A percentile compares a stretch with the other conserved stretches of the same genome.
Conservation (phyloP, 2,113 vertebrate genomes). For the Fulmarus glacialis region DNA sequence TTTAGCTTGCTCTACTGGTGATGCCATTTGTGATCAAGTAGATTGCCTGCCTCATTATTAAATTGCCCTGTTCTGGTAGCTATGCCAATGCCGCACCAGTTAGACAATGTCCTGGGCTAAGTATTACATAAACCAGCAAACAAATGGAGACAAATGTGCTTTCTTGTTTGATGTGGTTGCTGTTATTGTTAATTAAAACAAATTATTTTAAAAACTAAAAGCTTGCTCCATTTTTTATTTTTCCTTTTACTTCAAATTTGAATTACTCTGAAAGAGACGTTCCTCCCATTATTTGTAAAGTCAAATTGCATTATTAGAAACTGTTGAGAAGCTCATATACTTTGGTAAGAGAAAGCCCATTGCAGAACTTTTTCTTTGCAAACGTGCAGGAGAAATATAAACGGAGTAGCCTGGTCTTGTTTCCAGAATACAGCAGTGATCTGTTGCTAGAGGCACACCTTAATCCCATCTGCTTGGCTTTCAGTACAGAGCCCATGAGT, state of each 20-base stretch:
- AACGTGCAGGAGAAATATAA: background rate
- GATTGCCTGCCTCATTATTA: background rate
- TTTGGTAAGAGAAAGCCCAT: background rate
- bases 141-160: background rate
- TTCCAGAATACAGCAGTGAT: background rate
- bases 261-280: background rate
- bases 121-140: background rate
- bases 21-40: background rate
- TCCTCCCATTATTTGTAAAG: background rate
- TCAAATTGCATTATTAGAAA: background rate
- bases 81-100: background rate
- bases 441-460: background rate
- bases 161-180: background rate
- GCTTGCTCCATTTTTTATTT: background rate
- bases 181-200: background rate
- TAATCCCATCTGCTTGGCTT: background rate
- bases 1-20: background rate
- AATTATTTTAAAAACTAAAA: background rate
- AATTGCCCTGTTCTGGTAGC: background rate
- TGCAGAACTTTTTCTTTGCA: background rate
- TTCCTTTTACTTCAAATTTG: background rate
- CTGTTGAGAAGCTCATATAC: background rate
- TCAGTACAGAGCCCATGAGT: background rate
- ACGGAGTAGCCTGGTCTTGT: background rate
- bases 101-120: background rate